Base-by-base conservation (phyloP, 2,888 invertebrate genomes). In the Phyllotreta cruciferae region DNA sequence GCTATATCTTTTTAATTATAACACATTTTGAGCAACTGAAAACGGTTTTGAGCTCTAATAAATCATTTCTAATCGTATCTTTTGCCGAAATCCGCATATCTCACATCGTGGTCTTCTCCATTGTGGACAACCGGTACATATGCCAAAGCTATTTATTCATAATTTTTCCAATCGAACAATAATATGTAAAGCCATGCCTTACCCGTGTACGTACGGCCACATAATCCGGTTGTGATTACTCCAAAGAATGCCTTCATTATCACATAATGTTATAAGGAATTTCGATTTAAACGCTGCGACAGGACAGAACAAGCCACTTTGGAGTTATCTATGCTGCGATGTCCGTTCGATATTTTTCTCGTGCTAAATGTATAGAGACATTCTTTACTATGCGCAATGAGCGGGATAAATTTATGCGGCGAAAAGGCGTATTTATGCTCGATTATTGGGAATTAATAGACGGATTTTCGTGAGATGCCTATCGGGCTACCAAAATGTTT, bases 261-360 rank as follows among this genome's bases (percentile, higher is more conserved):
- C 70, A 70, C 70, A 70, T 70, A 70, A 70, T 70, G 68, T 66
- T 63, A 66, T 62, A 61, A 67, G 60, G 64, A 68, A 66, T 70
- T 69, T 56, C 64, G 49, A 66, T 66, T 52, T 50, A 58, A 58
- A 58, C 11, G 49, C 49, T 11, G 5, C n/a, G 49, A 49, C 50
- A 34, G 13, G 41, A 54, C 41, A 41, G 54, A 42, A 54, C 54
- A 50, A 58, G 58, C 58, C 50, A 50, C 58, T 58, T 49, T 50
- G 11, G 41, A 42, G 39, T 58, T 58, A 58, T 58, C 50, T 50
- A 49, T 35, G 49, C 36, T 49, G n/a, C 24, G 4, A 24, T 24
- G 24, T 24, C 24, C 24, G 24, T 24, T 24, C 24, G 24, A 24
- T 24, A 24, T 49, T 10, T 7, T 10, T 44, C 14, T 44, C 44